Evolutionary conservation across 2,888 invertebrate genomes (phyloP).

Genomic region (Operophtera brumata): DNA sequence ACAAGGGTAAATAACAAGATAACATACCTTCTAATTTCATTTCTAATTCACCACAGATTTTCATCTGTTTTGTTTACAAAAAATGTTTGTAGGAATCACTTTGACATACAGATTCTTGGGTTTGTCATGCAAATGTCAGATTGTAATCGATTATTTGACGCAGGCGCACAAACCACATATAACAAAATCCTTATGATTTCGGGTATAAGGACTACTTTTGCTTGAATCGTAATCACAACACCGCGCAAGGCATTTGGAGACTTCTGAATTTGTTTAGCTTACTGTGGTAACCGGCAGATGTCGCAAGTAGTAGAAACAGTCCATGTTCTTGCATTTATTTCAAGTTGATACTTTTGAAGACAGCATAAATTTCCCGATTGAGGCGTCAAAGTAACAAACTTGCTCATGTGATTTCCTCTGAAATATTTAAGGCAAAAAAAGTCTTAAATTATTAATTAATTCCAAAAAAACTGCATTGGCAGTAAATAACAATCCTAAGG

Average conservation of each 20-base stretch:
- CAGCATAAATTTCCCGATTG: too few relatives aligned
- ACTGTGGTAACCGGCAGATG: slow-evolving; percentile 42
- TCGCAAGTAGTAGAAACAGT: slow-evolving; percentile 33
- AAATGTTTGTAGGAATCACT: slow-evolving; percentile 33
- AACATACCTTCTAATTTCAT: slow-evolving; percentile 25
- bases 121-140: slow-evolving; percentile 52
- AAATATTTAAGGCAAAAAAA: too few relatives aligned
- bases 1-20: background rate
- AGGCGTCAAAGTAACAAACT: too few relatives aligned
- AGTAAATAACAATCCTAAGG: too few relatives aligned
- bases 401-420: too few relatives aligned
- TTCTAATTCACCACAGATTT: slow-evolving; percentile 7
- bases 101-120: slow-evolving; percentile 24
- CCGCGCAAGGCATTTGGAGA: slow-evolving; percentile 56
- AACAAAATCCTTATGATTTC: slow-evolving; percentile 24
- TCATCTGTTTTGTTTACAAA: slow-evolving; percentile 37
- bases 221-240: slow-evolving; percentile 1
- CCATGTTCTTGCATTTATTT: background rate
- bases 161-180: slow-evolving; percentile 52
- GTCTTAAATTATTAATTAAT: too few relatives aligned
- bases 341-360: background rate
- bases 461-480: too few relatives aligned
- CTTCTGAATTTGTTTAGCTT: slow-evolving; percentile 24
- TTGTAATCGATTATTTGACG: slow-evolving; percentile 68
- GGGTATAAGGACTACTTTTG: slow-evolving; percentile 5